Base-by-base conservation (phyloP, 2,888 invertebrate species). In the Theodoxus fluviatilis region DNA sequence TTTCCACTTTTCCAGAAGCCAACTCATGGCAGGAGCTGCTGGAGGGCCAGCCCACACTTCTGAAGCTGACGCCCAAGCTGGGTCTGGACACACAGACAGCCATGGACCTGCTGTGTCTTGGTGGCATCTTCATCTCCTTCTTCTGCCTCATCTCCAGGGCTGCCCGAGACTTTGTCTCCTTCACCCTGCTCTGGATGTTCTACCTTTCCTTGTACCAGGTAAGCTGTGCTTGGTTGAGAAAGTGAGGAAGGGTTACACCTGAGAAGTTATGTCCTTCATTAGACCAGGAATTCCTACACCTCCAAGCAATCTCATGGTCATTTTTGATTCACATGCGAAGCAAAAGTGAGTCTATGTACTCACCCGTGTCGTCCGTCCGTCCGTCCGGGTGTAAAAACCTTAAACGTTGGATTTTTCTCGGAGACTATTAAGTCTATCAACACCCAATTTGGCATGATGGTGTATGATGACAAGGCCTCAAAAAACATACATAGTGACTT, bases 201-300 rank as follows among this genome's bases (percentile, higher is more conserved):
- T 94, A 93, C 85, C 91, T 91, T 80, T 93, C 93, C 0, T 83
- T 93, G n/a, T 92, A 91, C 81, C 92, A 93, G 88, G 88, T 87
- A 71, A 72, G 64, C 57, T 22, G 31, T 57, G 9, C 15, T 25
- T 22, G 18, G 9, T 57, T 18, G 25, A 43, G 47, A 43, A 18
- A 18, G 47, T 12, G 47, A 15, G 47, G 18, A 12, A 43, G 47
- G 47, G 47, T 59, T 37, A 12, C n/a, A n/a, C 7, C 2, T 43
- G 28, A 22, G 7, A 2, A 2, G 1, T 47, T 35, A 52, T 35
- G n/a, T 55, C 22, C 7, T 68, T 61, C 12, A 31, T 61, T 68
- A 18, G 61, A 7, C 22, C 7, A n/a, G 22, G 7, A 22, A 7
- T 55, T n/a, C 15, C 7, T 22, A 55, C 12, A n/a, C 55, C 15